Evolutionary conservation across 1,140 invertebrate genomes (phyloP).

Genomic region (Hirudo medicinalis): DNA sequence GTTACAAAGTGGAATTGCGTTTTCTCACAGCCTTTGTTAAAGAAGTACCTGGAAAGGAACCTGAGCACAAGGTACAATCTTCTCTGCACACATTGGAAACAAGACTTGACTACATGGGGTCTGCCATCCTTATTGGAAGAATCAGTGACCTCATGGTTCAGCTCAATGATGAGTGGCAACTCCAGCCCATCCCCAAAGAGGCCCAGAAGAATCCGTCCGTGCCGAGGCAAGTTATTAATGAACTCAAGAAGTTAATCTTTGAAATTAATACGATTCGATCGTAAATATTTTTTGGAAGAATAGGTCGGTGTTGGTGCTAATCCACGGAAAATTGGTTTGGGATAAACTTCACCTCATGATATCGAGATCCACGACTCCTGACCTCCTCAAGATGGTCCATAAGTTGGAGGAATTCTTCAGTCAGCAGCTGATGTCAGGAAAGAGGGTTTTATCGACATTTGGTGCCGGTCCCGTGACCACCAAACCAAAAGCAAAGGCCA

Average conservation of each 20-base stretch:
- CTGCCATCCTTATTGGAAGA: constrained; percentile 70
- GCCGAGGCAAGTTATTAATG: background rate
- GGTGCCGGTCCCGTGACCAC: background rate
- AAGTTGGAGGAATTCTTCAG: constrained; percentile 89
- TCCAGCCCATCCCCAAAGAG: constrained; percentile 24
- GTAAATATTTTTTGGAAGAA: background rate
- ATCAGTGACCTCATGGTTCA: constrained; percentile 62
- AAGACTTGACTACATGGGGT: constrained; percentile 88
- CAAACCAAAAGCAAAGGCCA: constrained; percentile 10
- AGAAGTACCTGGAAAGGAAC: constrained; percentile 75
- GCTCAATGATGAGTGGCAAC: constrained; percentile 38
- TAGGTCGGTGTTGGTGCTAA: constrained; percentile 76
- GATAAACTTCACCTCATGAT: constrained; percentile 81
- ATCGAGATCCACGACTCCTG: constrained; percentile 85
- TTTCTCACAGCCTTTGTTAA: constrained; percentile 58
- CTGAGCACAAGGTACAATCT: constrained; percentile 72
- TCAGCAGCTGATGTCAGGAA: constrained; percentile 38
- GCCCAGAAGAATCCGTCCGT: background rate
- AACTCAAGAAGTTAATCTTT: background rate
- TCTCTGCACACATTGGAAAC: constrained; percentile 71
- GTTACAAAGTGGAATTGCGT: constrained; percentile 25
- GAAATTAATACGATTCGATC: background rate
- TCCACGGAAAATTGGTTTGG: constrained; percentile 80
- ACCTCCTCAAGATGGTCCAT: constrained; percentile 86
- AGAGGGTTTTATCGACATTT: constrained; percentile 28